Conservation (phyloP, 2,888 invertebrate genomes). For the Leptopilina myrica region DNA sequence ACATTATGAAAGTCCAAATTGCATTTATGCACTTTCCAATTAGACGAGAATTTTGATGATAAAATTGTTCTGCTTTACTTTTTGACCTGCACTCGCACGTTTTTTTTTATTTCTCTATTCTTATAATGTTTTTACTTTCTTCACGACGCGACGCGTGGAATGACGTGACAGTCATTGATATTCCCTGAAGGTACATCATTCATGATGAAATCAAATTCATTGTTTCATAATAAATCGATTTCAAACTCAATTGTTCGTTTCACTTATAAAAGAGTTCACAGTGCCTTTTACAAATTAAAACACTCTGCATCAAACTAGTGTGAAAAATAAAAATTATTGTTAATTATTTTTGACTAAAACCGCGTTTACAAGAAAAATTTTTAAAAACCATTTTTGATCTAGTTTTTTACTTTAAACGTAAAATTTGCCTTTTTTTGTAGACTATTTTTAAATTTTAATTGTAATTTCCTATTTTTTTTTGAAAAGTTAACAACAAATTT, state of each 20-base stretch:
- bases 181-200: constrained; percentile 9
- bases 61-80: constrained; percentile 43
- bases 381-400: too few species aligned
- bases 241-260: constrained; percentile 1
- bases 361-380: too few species aligned
- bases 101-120: constrained; percentile 35
- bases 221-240: constrained; percentile 8
- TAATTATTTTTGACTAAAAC: too few species aligned
- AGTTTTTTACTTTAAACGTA: too few species aligned
- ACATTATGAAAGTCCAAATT: constrained; percentile 54
- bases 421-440: too few species aligned
- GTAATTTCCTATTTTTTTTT: too few species aligned
- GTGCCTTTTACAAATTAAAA: too few species aligned
- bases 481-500: too few species aligned
- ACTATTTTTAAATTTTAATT: too few species aligned
- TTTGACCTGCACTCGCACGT: constrained; percentile 29
- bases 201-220: constrained; percentile 22
- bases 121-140: constrained; percentile 42
- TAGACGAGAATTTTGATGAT: constrained; percentile 50
- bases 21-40: constrained; percentile 56
- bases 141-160: background rate
- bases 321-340: too few species aligned
- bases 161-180: constrained; percentile 38
- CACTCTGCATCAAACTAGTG: too few species aligned
- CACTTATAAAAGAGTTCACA: background rate